Conservation (phyloP, 2,113 vertebrate species). For the Rhinoptilus africanus region DNA sequence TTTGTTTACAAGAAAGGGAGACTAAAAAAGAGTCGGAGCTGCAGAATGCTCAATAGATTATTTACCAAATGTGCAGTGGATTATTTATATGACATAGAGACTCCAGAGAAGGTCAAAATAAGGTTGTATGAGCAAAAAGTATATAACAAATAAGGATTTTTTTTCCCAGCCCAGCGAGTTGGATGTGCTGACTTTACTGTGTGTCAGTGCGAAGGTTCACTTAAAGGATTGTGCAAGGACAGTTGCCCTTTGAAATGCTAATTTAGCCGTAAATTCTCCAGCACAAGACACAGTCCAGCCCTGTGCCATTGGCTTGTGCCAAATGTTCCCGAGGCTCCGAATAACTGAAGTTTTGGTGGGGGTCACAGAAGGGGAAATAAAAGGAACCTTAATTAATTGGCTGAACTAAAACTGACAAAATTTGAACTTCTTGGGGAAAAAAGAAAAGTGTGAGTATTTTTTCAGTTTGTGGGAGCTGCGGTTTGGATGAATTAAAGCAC, state of each 20-base stretch:
- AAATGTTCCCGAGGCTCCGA: neutral
- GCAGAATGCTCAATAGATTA: neutral
- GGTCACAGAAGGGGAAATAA: neutral
- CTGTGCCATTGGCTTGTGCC: neutral
- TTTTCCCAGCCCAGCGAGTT: neutral
- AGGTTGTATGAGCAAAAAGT: neutral
- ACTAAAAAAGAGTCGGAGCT: neutral
- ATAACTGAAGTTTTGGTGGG: neutral
- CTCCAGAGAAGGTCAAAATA: neutral
- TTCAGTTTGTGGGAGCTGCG: neutral
- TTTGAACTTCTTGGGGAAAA: neutral
- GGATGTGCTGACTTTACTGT: neutral
- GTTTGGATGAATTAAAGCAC: neutral
- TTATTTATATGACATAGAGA: neutral
- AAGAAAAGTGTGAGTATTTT: neutral
- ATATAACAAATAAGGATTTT: neutral
- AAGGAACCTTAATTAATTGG: neutral
- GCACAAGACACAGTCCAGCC: neutral
- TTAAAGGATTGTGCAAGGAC: neutral
- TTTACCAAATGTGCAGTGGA: neutral
- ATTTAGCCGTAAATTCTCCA: neutral
- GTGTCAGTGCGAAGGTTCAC: neutral
- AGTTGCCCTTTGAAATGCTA: neutral
- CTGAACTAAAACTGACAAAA: neutral
- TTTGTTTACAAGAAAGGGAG: neutral